phyloP scores from a whole-genome alignment of 2,797 vertebrate species.

The Molothrus ater region DNA sequence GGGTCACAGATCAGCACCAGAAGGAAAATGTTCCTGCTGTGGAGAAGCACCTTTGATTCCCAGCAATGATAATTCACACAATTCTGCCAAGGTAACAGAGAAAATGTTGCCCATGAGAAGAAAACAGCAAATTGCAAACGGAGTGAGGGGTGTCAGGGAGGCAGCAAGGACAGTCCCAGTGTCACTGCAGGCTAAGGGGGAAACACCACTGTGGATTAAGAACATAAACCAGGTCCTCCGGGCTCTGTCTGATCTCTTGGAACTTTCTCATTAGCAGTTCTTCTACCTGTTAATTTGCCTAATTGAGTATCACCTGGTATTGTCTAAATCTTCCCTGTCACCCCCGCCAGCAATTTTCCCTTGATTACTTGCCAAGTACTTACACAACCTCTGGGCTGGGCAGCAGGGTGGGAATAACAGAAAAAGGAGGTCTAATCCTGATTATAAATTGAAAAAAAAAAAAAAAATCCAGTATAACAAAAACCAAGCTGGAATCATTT shows the following conservation, averaged over 20 bases:
- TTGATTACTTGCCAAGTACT: background rate
- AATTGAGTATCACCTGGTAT: background rate
- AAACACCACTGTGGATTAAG: background rate
- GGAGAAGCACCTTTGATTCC: slow-evolving; percentile 39
- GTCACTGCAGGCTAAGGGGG: background rate
- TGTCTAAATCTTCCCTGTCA: background rate
- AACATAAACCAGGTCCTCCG: background rate
- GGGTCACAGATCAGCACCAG: background rate
- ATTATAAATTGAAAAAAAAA: background rate
- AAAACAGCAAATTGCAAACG: background rate
- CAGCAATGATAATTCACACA: background rate
- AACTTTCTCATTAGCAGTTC: background rate
- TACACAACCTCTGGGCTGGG: background rate
- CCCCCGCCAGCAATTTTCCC: background rate
- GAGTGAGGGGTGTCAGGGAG: background rate
- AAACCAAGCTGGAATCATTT: slow-evolving; percentile 47
- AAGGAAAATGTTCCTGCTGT: background rate
- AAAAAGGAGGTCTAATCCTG: background rate
- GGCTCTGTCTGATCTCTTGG: background rate
- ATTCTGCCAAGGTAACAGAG: background rate
- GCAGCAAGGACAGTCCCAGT: background rate
- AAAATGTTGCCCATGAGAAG: background rate
- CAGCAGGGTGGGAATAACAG: background rate
- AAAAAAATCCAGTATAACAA: slow-evolving; percentile 36
- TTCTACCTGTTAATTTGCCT: background rate